Evolutionary conservation across 2,888 invertebrate genomes (phyloP).

Genomic region (Neoscelio sp.): DNA sequence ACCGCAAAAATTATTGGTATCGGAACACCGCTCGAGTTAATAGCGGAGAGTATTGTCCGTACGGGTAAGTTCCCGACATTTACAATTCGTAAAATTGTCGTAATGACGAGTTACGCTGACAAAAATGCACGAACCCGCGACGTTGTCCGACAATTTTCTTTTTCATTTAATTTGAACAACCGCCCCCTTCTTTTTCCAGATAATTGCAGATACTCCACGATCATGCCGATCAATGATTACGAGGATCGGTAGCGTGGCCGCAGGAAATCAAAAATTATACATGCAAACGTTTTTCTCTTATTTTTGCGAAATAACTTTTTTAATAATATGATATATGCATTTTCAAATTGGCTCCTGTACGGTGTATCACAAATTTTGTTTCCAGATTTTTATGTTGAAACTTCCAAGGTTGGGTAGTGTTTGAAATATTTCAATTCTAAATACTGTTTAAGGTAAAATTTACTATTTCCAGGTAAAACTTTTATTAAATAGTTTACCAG

Average conservation of each 20-base stretch:
- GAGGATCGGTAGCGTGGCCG: constrained; percentile 33
- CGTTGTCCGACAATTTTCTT: constrained; percentile 46
- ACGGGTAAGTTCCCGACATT: constrained; percentile 68
- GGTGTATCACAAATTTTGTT: too few species aligned
- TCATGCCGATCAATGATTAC: constrained; percentile 1
- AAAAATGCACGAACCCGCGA: constrained; percentile 41
- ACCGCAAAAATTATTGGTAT: constrained; percentile 80
- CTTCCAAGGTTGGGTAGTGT: too few species aligned
- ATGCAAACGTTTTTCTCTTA: neutral
- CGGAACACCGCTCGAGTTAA: constrained; percentile 71
- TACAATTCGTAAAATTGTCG: constrained; percentile 72
- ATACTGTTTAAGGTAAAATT: too few species aligned
- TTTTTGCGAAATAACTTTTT: too few species aligned
- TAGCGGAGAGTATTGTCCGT: constrained; percentile 72
- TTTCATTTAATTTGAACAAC: constrained; percentile 43
- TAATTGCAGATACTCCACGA: constrained; percentile 35
- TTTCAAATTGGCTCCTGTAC: too few species aligned
- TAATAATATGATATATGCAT: too few species aligned
- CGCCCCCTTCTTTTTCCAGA: constrained; percentile 33
- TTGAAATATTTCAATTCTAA: too few species aligned
- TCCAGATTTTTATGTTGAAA: too few species aligned
- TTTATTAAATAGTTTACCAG: too few species aligned
- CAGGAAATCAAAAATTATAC: constrained; percentile 26
- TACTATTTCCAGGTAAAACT: too few species aligned
- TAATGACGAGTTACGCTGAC: constrained; percentile 70